A percentile compares a stretch with the other conserved stretches of the same genome.
Conservation (phyloP, 2,797 vertebrate genomes). For the Perodicticus potto region DNA sequence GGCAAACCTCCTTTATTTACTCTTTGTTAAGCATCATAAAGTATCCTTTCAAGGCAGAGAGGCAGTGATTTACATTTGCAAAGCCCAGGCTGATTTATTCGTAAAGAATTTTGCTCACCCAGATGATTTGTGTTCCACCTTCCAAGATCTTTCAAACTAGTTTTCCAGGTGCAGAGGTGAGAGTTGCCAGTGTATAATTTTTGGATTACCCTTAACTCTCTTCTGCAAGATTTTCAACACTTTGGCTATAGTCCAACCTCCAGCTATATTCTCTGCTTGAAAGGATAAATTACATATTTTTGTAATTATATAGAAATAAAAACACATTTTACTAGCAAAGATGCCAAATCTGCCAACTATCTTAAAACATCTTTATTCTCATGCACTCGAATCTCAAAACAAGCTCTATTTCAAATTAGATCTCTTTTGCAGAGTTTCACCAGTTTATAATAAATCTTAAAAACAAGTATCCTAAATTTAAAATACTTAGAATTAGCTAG, state of each 20-base stretch:
- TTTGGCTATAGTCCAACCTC: constrained; percentile 83
- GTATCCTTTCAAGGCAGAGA: constrained; percentile 82
- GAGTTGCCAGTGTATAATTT: constrained; percentile 87
- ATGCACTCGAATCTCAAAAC: constrained; percentile 70
- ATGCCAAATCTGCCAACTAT: constrained; percentile 65
- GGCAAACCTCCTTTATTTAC: constrained; percentile 81
- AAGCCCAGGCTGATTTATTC: constrained; percentile 82
- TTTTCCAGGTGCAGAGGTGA: constrained; percentile 87
- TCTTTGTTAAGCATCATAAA: constrained; percentile 85
- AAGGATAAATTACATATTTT: constrained; percentile 85
- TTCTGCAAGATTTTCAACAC: constrained; percentile 82
- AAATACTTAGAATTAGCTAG: constrained; percentile 48
- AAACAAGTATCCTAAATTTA: constrained; percentile 48
- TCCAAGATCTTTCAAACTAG: constrained; percentile 86
- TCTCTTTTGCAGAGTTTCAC: constrained; percentile 37
- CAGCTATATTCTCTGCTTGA: constrained; percentile 80
- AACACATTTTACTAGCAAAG: constrained; percentile 71
- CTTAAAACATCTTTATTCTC: constrained; percentile 74
- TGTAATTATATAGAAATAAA: constrained; percentile 83
- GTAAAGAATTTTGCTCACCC: constrained; percentile 80
- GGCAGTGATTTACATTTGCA: constrained; percentile 80
- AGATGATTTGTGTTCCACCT: constrained; percentile 87
- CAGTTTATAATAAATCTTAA: constrained; percentile 57
- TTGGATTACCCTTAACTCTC: constrained; percentile 87
- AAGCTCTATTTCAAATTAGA: constrained; percentile 61